phyloP scores from a whole-genome alignment of 2,888 invertebrate genomes.

The Isotomurus palustris region DNA sequence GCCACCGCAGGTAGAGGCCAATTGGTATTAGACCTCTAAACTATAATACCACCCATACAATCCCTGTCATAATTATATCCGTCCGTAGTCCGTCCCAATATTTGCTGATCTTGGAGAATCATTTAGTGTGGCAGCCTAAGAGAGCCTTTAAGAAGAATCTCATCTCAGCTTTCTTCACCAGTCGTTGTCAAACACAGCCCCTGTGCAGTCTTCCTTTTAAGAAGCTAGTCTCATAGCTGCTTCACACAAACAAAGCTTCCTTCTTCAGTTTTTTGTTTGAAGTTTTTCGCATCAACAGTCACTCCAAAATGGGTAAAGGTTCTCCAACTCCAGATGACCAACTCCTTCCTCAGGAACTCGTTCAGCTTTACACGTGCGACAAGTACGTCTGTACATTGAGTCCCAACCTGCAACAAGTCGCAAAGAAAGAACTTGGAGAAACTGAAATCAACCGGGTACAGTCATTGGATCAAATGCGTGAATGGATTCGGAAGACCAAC shows the following conservation, averaged over 20 bases:
- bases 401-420: conserved; percentile 50
- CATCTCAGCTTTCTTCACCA: too few species aligned
- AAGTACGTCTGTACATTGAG: conserved; percentile 61
- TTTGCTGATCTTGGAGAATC: too few species aligned
- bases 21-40: too few species aligned
- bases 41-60: too few species aligned
- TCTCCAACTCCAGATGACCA: conserved; percentile 41
- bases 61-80: too few species aligned
- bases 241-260: background rate
- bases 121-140: too few species aligned
- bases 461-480: conserved; percentile 61
- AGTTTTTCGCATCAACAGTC: background rate
- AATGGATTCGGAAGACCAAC: conserved; percentile 66
- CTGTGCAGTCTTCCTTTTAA: too few species aligned
- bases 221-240: too few species aligned
- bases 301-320: conserved; percentile 41
- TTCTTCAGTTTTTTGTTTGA: background rate
- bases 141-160: too few species aligned
- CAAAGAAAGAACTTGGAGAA: conserved; percentile 66
- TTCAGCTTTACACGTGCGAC: conserved; percentile 52
- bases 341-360: conserved; percentile 16
- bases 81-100: too few species aligned
- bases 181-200: too few species aligned
- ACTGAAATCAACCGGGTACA: conserved; percentile 61
- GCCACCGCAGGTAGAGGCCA: too few species aligned